phyloP scores from a whole-genome alignment of 2,888 invertebrate genomes.

The Latheticus oryzae region DNA sequence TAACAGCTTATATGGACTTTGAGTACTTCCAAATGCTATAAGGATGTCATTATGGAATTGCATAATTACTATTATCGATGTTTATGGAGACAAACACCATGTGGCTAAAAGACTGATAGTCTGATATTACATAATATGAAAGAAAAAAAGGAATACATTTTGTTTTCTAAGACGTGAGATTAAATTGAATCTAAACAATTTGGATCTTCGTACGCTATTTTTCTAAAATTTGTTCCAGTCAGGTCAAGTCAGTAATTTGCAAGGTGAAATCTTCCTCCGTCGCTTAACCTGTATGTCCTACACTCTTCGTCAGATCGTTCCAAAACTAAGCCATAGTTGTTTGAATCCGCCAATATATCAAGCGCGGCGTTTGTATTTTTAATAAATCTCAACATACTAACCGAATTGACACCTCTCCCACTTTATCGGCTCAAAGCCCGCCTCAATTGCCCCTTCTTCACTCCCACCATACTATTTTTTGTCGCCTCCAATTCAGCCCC shows the following conservation, averaged over 20 bases:
- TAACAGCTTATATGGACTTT: constrained; percentile 25
- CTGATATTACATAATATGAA: no score
- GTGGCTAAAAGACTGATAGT: no score
- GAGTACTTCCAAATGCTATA: constrained; percentile 26
- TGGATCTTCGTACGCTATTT: no score
- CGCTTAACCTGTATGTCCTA: no score
- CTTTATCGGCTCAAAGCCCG: constrained; percentile 14
- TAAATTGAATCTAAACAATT: no score
- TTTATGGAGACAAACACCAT: no score
- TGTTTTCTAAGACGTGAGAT: no score
- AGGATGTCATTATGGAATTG: constrained; percentile 39
- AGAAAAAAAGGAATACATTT: no score
- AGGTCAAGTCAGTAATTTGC: no score
- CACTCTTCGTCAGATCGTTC: constrained; percentile 53
- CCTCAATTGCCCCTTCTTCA: constrained; percentile 25
- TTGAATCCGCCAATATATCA: constrained; percentile 54
- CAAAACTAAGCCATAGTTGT: constrained; percentile 52
- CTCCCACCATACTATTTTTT: constrained; percentile 33
- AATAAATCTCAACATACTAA: constrained; percentile 55
- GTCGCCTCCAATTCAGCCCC: constrained; percentile 28
- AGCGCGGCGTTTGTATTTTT: constrained; percentile 51
- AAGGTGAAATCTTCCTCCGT: no score
- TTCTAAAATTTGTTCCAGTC: no score
- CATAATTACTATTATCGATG: constrained; percentile 33
- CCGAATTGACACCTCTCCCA: constrained; percentile 54